Base-by-base conservation (phyloP, 2,888 invertebrate species). In the Ischnura elegans region DNA sequence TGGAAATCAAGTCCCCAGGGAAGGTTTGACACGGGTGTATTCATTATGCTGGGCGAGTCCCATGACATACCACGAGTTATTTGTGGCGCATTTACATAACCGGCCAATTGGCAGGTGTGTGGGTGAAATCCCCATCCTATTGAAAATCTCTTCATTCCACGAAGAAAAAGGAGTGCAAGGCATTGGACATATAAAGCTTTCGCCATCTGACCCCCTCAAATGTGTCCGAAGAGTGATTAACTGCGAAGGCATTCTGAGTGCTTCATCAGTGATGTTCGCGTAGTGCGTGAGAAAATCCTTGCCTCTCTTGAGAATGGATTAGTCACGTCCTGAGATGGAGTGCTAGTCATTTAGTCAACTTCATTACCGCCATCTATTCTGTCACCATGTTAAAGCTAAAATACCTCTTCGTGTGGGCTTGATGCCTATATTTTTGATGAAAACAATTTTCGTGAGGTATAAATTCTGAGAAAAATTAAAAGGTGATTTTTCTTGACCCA, bases 31-130 rank as follows among this genome's bases (percentile, higher is more conserved):
- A 85, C n/a, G n/a, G 85, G 19, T 13, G 43, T 85, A 85, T 85
- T 85, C 85, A 42, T 85, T 85, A 85, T 42, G 61, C 0, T 0
- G 61, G 85, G 21, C 36, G 85, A 85, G 43, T 6, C 21, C 2
- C 85, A 43, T 85, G 85, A 85, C 85, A 85, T 19, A 16, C 13
- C 36, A 13, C 43, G 42, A 25, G 8, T 85, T 42, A 42, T 36
- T 42, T 85, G 36, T 85, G 85, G 43, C 85, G 36, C 85, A 85
- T 85, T 29, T 85, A 85, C 85, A 85, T 85, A 42, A 42, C 85
- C 85, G 19, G 43, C 85, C 85, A 85, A 85, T 85, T 85, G 85
- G 85, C 85, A 85, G 85, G 85, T 8, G 85, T n/a, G 85, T 25
- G 85, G 36, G 42, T 0, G n/a, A 42, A 85, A 43, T 25, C 21